Percentiles rank a stretch among this genome's conserved stretches.
phyloP scores from a whole-genome alignment of 2,113 vertebrate species.

The Toxotes jaculatrix region DNA sequence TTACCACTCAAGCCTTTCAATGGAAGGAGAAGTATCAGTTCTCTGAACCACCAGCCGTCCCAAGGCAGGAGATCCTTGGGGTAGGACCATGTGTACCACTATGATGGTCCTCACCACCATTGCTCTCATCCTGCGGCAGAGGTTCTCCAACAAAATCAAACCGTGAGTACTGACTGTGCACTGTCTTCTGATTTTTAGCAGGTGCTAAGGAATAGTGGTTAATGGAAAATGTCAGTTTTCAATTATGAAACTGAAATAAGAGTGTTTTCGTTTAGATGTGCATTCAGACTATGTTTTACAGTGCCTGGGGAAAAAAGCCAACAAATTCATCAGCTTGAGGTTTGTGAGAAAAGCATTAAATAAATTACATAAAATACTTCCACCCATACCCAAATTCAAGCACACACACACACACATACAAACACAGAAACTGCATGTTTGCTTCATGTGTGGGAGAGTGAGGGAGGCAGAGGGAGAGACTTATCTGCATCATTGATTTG shows the following conservation, averaged over 20 bases:
- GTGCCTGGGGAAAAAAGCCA: background rate
- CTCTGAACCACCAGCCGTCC: conserved; percentile 30
- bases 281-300: background rate
- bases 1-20: conserved; percentile 53
- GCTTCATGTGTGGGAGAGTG: conserved; percentile 42
- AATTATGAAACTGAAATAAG: background rate
- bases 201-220: too few species aligned
- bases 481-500: conserved; percentile 63
- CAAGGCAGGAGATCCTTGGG: conserved; percentile 37
- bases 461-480: conserved; percentile 18
- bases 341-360: background rate
- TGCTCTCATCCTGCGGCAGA: conserved; percentile 67
- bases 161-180: conserved; percentile 71
- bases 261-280: background rate
- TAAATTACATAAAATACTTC: background rate
- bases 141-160: conserved; percentile 65
- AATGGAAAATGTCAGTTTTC: background rate
- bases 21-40: conserved; percentile 43
- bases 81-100: conserved; percentile 83
- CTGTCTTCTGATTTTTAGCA: background rate
- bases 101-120: conserved; percentile 82
- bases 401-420: background rate
- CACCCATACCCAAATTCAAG: background rate
- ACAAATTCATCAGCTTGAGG: background rate
- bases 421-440: conserved; percentile 1